Base-by-base conservation (phyloP, 2,797 vertebrate genomes). In the Siniperca obscura region DNA sequence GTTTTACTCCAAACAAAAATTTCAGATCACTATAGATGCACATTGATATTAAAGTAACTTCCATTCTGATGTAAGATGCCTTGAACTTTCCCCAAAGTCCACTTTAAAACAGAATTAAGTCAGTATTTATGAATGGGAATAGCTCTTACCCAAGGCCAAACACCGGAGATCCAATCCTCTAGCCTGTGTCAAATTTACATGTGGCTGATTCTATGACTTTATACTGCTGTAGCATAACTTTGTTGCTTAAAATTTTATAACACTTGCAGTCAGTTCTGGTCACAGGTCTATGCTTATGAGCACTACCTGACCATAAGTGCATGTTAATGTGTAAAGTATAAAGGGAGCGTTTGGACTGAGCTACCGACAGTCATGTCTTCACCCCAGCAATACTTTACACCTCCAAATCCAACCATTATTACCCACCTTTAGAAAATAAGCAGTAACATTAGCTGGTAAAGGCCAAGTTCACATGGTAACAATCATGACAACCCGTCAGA, bases 391-490 rank as follows among this genome's bases (percentile, higher is more conserved):
- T 78, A 79, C 61, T 40, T 36, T 73, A n/a, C 34, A 38, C 40
- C 27, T 70, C 69, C 11, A 42, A 40, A 21, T 27, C n/a, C 19
- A 22, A 34, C 12, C 14, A 19, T 90, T 80, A 90, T 86, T 78
- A 80, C 59, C 70, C 76, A 83, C 85, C 87, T 86, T 82, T 60
- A 38, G 56, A 69, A 83, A 90, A 89, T 53, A 75, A 83, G 74
- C 55, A 55, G 68, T 16, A 85, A 53, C 78, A 67, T 87, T 76
- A 82, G 82, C 61, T 65, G 64, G 53, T 74, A 86, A 91, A 91
- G 82, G 88, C 80, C 83, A 55, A 82, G 79, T 81, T 87, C 79
- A 77, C 67, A 74, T 67, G 79, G 75, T 80, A 90, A 86, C 74
- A 81, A 74, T 80, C 78, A 82, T 78, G 82, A 81, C 75, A 66